These are phyloP conservation scores for Leptinotarsa tumamoca DNA, from an alignment of 2,888 invertebrate species.

Conservation along the genomic window DNA sequence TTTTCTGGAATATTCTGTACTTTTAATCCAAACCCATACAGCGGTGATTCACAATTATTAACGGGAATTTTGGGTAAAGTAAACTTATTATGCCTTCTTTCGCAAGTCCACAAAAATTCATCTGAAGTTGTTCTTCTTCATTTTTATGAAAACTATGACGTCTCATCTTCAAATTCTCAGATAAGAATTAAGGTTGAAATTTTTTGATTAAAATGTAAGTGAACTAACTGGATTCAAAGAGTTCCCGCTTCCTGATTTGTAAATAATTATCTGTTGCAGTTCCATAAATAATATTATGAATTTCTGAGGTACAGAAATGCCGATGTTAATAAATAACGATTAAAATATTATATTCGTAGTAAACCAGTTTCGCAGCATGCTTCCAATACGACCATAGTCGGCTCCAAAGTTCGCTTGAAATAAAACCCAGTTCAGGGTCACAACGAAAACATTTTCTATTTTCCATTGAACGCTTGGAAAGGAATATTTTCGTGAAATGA, in stretches of 20 bases:
- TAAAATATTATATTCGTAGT: slow-evolving; percentile 18
- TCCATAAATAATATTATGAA: slow-evolving; percentile 17
- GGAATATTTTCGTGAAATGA: too few relatives aligned
- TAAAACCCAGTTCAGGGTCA: background rate
- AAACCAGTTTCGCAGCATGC: slow-evolving; percentile 11
- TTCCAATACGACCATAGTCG: slow-evolving; percentile 13
- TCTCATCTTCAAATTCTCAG: too few relatives aligned
- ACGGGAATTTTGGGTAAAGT: too few relatives aligned
- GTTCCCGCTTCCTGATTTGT: background rate
- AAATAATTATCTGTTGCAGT: background rate
- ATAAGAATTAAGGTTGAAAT: background rate
- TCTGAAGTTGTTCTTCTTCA: too few relatives aligned
- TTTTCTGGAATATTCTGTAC: too few relatives aligned
- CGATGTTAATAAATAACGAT: slow-evolving; percentile 14
- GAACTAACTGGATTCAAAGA: background rate
- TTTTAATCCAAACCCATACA: too few relatives aligned
- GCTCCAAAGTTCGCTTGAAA: background rate
- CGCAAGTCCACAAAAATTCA: too few relatives aligned
- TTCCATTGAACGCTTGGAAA: too few relatives aligned
- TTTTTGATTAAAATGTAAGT: background rate
- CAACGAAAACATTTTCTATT: too few relatives aligned
- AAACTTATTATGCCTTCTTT: too few relatives aligned
- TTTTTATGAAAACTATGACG: too few relatives aligned
- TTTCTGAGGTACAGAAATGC: slow-evolving; percentile 14
- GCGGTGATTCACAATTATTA: too few relatives aligned